These are phyloP conservation scores for Mesochorus sp. DNA, from an alignment of 2,888 invertebrate species.

Conservation along the genomic window DNA sequence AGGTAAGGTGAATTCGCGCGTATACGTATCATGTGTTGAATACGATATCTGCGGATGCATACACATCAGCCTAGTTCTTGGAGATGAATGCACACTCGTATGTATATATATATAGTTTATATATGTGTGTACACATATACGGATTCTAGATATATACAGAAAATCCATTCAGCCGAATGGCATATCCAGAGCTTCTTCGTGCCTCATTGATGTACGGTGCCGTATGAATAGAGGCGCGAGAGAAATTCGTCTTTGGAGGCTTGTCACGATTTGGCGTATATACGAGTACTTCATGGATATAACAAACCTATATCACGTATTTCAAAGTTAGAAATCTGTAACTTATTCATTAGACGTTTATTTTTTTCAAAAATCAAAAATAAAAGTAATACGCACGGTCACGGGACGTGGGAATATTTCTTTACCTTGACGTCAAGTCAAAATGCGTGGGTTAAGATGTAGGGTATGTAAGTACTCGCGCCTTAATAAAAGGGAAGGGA, in stretches of 20 bases:
- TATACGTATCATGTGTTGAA: conserved; percentile 19
- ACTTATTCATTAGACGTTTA: no score
- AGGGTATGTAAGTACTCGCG: no score
- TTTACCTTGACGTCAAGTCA: no score
- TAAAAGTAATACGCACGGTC: no score
- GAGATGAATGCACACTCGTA: neutral
- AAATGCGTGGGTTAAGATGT: no score
- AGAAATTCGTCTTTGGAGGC: conserved; percentile 35
- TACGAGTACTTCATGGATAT: conserved; percentile 17
- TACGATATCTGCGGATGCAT: conserved; percentile 17
- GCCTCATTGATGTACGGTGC: conserved; percentile 33
- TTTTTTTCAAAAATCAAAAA: no score
- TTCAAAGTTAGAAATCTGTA: conserved; percentile 9
- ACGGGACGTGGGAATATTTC: no score
- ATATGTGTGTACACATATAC: neutral
- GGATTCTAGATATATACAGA: neutral
- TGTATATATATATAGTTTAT: neutral
- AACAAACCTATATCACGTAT: neutral
- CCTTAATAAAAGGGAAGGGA: no score
- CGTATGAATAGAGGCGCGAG: conserved; percentile 7
- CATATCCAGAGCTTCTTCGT: conserved; percentile 11
- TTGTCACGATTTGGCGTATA: conserved; percentile 48
- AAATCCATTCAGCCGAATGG: conserved; percentile 20
- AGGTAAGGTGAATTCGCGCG: neutral
- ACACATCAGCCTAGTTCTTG: neutral